Percentiles rank a stretch among this genome's conserved stretches.
Conservation (phyloP, 1,140 invertebrate species). For the Cotesia vestalis region DNA sequence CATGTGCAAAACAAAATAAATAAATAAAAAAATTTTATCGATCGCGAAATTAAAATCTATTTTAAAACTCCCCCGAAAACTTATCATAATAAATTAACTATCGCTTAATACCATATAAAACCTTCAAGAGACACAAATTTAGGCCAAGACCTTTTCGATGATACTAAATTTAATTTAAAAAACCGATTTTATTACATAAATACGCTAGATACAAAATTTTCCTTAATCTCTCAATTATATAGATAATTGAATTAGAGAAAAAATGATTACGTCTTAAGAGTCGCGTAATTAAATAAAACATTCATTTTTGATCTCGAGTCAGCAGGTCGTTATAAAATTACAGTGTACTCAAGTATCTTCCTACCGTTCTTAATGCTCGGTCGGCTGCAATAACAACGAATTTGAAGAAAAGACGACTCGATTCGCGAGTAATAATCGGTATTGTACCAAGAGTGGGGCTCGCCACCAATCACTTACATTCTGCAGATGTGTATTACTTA, state of each 20-base stretch:
- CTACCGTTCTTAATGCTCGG: not conserved
- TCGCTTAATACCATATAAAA: too few species aligned
- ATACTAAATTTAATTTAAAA: too few species aligned
- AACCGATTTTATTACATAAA: too few species aligned
- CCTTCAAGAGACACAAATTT: too few species aligned
- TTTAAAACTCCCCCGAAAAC: too few species aligned
- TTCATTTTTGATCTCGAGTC: too few species aligned
- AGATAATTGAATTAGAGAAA: not conserved
- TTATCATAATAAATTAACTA: too few species aligned
- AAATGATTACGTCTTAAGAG: not conserved
- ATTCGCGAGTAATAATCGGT: slow-evolving; percentile 1
- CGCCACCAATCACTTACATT: not conserved
- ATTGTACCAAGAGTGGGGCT: not conserved
- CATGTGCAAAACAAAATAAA: too few species aligned
- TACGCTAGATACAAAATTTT: not conserved
- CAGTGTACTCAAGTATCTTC: not conserved
- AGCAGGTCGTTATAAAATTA: not conserved
- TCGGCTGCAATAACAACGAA: not conserved
- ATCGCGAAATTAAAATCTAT: too few species aligned
- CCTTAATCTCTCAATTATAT: not conserved
- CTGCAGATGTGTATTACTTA: not conserved
- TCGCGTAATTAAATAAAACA: not conserved
- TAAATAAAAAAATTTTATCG: too few species aligned
- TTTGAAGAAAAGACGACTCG: not conserved
- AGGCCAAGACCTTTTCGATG: too few species aligned